A percentile compares a stretch with the other conserved stretches of the same genome.
Evolutionary conservation across 2,888 invertebrate genomes (phyloP).

Genomic region (Drosophila ustulata): DNA sequence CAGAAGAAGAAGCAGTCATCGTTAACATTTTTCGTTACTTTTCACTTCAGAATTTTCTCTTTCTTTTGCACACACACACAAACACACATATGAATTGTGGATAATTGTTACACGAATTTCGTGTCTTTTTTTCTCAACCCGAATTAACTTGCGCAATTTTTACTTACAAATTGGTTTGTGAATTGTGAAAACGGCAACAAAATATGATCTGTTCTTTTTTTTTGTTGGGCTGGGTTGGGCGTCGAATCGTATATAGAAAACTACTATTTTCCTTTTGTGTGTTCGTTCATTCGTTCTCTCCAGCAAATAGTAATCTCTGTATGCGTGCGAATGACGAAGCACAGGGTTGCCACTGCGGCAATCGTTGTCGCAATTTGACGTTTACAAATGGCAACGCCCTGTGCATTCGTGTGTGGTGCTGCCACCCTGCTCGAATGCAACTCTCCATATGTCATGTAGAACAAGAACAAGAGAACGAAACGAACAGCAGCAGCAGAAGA

Average conservation of each 20-base stretch:
- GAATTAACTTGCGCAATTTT: conserved; percentile 33
- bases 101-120: conserved; percentile 27
- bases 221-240: conserved; percentile 81
- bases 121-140: conserved; percentile 13
- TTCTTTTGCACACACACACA: conserved; percentile 36
- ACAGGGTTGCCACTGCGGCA: conserved; percentile 59
- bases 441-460: conserved; percentile 39
- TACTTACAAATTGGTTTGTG: conserved; percentile 60
- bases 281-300: conserved; percentile 59
- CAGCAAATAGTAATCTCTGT: conserved; percentile 67
- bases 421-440: conserved; percentile 40
- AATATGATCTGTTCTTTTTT: conserved; percentile 53
- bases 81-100: conserved; percentile 23
- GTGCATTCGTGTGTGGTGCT: conserved; percentile 15
- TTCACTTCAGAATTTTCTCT: conserved; percentile 80
- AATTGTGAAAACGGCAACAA: conserved; percentile 52
- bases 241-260: conserved; percentile 68
- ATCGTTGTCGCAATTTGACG: conserved; percentile 48
- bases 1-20: conserved; percentile 59
- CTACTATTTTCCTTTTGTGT: conserved; percentile 76
- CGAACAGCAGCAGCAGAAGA: not conserved
- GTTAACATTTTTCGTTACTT: conserved; percentile 72
- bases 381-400: conserved; percentile 52
- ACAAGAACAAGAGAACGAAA: conserved; percentile 43
- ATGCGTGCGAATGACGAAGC: conserved; percentile 75